Conservation (phyloP, 2,797 vertebrate species). For the Lutjanus campechanus region DNA sequence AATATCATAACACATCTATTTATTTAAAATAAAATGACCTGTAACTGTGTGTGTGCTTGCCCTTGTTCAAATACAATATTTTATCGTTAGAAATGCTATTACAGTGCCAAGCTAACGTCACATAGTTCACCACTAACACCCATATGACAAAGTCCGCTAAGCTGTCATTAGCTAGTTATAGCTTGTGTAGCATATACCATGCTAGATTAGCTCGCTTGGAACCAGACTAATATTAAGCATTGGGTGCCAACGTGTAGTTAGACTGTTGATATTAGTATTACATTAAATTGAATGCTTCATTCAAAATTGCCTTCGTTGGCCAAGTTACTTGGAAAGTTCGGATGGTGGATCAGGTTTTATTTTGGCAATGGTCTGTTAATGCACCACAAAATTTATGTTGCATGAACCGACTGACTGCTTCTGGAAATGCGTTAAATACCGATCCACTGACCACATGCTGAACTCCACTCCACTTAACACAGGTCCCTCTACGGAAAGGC, state of each 20-base stretch:
- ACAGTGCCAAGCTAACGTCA: conserved; percentile 54
- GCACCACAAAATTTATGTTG: conserved; percentile 34
- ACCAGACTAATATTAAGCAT: conserved; percentile 38
- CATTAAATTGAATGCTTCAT: conserved; percentile 17
- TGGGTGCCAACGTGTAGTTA: conserved; percentile 32
- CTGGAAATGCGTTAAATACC: conserved; percentile 62
- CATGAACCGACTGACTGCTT: conserved; percentile 17
- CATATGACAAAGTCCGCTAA: conserved; percentile 59
- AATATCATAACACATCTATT: background rate
- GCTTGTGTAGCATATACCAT: conserved; percentile 31
- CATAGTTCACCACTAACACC: conserved; percentile 56
- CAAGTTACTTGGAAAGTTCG: conserved; percentile 50
- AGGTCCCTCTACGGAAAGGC: conserved; percentile 68
- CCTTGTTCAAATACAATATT: background rate
- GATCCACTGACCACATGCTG: conserved; percentile 72
- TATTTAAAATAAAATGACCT: background rate
- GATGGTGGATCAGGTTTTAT: conserved; percentile 19
- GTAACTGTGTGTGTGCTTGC: background rate
- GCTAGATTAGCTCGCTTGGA: conserved; percentile 60
- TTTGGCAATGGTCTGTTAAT: conserved; percentile 26
- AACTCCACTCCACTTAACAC: conserved; percentile 62
- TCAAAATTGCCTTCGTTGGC: conserved; percentile 14
- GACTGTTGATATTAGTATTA: background rate
- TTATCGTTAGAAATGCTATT: conserved; percentile 42
- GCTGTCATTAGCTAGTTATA: conserved; percentile 65